Percentiles rank a stretch among this genome's conserved stretches.
Evolutionary conservation across 2,797 vertebrate species (phyloP).

Genomic region (Poliocrania exsul): DNA sequence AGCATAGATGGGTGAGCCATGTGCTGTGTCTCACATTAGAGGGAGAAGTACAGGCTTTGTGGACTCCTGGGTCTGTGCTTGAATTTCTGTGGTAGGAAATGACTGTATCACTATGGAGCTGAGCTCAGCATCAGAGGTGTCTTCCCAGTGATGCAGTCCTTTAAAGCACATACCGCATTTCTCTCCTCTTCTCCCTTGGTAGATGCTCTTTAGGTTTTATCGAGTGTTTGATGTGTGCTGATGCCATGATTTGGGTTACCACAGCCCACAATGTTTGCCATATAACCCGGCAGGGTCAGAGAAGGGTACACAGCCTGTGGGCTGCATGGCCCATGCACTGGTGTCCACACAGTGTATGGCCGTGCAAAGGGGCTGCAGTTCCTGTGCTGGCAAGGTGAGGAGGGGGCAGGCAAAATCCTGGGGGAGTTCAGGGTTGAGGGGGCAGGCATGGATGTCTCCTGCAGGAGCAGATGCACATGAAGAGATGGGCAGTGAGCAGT

Average conservation of each 20-base stretch:
- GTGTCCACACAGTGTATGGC: fast-evolving
- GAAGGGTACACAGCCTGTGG: not conserved
- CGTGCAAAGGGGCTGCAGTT: not conserved
- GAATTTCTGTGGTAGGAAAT: not conserved
- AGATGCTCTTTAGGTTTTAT: not conserved
- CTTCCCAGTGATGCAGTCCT: not conserved
- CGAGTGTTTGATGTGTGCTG: not conserved
- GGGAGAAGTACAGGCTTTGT: not conserved
- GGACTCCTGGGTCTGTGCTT: not conserved
- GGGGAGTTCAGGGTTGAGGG: not conserved
- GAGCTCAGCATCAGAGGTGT: not conserved
- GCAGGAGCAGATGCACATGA: not conserved
- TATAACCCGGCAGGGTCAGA: fast-evolving
- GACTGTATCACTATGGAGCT: not conserved
- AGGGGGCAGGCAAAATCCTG: not conserved
- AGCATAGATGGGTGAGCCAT: not conserved
- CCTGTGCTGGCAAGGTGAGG: not conserved
- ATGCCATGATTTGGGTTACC: not conserved
- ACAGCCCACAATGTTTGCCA: not conserved
- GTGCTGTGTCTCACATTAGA: not conserved
- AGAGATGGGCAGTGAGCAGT: not conserved
- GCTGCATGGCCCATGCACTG: fast-evolving
- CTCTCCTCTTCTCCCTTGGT: not conserved
- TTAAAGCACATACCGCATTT: not conserved
- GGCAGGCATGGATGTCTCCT: not conserved